Percentiles rank a stretch among this genome's conserved stretches.
These are phyloP conservation scores for Ischnus inquisitorius DNA, from an alignment of 2,888 invertebrate species.

Conservation along the genomic window DNA sequence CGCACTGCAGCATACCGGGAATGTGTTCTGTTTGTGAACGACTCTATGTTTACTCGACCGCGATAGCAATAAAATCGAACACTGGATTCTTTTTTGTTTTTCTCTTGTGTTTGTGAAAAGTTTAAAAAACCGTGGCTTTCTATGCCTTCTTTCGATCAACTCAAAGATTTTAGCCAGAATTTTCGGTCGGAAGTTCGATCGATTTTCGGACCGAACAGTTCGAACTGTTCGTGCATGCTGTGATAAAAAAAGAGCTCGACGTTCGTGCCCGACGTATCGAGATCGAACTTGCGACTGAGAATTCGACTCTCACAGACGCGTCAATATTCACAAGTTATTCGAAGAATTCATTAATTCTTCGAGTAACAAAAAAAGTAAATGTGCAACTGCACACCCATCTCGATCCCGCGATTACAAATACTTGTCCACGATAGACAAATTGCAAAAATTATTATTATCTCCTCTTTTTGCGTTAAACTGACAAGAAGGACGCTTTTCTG, in stretches of 20 bases:
- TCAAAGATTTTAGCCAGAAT: not conserved
- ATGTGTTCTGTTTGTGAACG: constrained; percentile 58
- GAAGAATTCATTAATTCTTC: constrained; percentile 20
- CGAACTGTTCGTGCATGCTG: not conserved
- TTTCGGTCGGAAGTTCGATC: not conserved
- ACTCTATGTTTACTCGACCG: constrained; percentile 35
- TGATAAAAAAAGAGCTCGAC: not conserved
- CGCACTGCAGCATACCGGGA: constrained; percentile 59
- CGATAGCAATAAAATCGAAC: constrained; percentile 55
- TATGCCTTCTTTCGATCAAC: constrained; percentile 13
- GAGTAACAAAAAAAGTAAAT: constrained; percentile 8
- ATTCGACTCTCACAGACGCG: constrained; percentile 8
- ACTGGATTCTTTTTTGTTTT: constrained; percentile 60
- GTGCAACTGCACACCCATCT: not conserved
- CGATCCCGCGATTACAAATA: constrained; percentile 35
- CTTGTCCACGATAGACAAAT: constrained; percentile 37
- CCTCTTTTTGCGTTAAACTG: not conserved
- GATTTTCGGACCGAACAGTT: not conserved
- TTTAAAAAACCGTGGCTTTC: constrained; percentile 36
- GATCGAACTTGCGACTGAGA: constrained; percentile 15
- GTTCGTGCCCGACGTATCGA: not conserved
- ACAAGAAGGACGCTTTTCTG: constrained; percentile 70
- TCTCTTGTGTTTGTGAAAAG: constrained; percentile 39
- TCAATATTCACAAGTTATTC: constrained; percentile 45
- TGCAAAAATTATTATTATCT: constrained; percentile 49